phyloP scores from a whole-genome alignment of 2,113 vertebrate genomes.

The Promerops cafer region DNA sequence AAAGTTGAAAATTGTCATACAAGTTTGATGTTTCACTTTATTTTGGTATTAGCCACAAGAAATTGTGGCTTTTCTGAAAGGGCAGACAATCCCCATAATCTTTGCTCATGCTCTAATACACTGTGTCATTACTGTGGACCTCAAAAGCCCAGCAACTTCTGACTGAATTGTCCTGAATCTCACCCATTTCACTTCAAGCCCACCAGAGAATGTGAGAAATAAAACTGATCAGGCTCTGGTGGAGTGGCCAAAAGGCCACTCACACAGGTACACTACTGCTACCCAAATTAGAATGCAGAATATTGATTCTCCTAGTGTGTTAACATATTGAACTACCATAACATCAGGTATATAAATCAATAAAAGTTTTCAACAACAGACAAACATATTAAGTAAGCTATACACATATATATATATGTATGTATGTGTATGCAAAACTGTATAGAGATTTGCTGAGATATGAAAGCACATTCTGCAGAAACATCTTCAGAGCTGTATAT shows the following conservation, averaged over 20 bases:
- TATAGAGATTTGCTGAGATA: background rate
- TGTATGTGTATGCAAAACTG: background rate
- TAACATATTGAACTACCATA: background rate
- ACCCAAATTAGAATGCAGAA: background rate
- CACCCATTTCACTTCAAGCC: background rate
- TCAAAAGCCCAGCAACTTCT: background rate
- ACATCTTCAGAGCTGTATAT: background rate
- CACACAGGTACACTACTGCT: accelerated
- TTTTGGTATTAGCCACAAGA: background rate
- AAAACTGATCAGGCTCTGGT: background rate
- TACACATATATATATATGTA: background rate
- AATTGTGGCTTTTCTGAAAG: background rate
- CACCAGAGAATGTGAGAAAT: background rate
- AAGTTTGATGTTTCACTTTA: background rate
- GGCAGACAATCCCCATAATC: background rate
- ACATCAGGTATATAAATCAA: background rate
- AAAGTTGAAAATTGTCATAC: background rate
- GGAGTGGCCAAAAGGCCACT: background rate
- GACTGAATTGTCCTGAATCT: background rate
- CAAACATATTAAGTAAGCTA: background rate
- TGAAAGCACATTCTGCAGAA: background rate
- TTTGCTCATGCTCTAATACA: background rate
- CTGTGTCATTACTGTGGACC: background rate
- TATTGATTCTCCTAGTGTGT: background rate
- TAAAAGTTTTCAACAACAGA: background rate